phyloP scores from a whole-genome alignment of 2,113 vertebrate species.

The Toxotes jaculatrix region DNA sequence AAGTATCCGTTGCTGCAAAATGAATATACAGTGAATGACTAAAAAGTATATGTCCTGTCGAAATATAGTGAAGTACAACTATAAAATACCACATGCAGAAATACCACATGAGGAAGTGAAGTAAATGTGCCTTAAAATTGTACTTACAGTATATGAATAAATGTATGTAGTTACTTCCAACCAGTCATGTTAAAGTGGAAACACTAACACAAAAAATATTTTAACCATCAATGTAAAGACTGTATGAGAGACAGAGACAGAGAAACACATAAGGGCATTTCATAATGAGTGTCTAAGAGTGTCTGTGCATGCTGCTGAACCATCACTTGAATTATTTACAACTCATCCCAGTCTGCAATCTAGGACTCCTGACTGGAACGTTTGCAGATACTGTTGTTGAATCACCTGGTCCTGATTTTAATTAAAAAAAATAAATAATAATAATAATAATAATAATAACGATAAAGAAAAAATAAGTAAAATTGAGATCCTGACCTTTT shows the following conservation, averaged over 20 bases:
- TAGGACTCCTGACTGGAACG: background rate
- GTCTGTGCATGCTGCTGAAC: constrained; percentile 8
- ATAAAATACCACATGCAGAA: no score
- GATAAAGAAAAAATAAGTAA: background rate
- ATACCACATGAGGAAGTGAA: background rate
- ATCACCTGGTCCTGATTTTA: constrained; percentile 5
- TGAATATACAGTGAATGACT: no score
- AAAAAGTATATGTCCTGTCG: no score
- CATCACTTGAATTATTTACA: constrained; percentile 56
- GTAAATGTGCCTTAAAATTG: background rate
- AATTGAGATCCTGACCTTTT: constrained; percentile 47
- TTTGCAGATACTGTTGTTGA: constrained; percentile 21
- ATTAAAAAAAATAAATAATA: background rate
- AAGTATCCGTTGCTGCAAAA: no score
- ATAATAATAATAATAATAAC: no score
- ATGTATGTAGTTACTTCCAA: no score
- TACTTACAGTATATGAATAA: background rate
- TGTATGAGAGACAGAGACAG: background rate
- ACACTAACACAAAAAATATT: no score
- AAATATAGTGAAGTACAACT: no score
- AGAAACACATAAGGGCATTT: background rate
- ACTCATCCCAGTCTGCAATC: background rate
- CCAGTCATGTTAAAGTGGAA: no score
- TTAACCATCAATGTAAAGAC: background rate
- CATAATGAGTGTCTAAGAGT: background rate